phyloP scores from a whole-genome alignment of 2,797 vertebrate species.

The Pseudochromis fuscus region DNA sequence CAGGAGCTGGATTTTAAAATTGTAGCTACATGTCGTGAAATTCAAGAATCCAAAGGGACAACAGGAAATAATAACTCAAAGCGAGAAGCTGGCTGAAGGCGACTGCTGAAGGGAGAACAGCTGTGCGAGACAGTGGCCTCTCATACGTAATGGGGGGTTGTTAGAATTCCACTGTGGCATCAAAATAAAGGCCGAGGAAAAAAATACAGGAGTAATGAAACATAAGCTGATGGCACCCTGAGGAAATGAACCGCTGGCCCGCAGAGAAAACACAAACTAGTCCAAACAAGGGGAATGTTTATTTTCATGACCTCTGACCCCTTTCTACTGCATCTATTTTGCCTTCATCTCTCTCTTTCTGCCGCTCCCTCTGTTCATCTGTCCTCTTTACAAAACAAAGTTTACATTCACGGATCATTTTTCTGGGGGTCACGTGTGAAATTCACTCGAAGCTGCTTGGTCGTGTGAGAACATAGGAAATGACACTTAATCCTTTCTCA shows the following conservation, averaged over 20 bases:
- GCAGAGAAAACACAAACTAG: constrained; percentile 52
- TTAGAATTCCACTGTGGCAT: constrained; percentile 60
- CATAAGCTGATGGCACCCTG: constrained; percentile 53
- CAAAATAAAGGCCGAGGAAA: constrained; percentile 39
- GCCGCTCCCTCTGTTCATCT: constrained; percentile 16
- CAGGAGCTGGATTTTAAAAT: constrained; percentile 30
- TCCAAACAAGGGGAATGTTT: constrained; percentile 62
- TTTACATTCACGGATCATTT: constrained; percentile 20
- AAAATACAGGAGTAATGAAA: constrained; percentile 52
- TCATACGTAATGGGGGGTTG: constrained; percentile 45
- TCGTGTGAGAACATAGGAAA: constrained; percentile 10
- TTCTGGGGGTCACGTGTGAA: neutral
- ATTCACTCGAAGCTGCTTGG: constrained; percentile 8
- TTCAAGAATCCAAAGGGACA: constrained; percentile 44
- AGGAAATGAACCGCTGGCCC: constrained; percentile 55
- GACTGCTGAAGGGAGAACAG: constrained; percentile 62
- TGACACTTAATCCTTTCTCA: neutral
- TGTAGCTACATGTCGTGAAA: constrained; percentile 29
- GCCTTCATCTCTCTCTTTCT: constrained; percentile 21
- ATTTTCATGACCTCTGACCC: constrained; percentile 58
- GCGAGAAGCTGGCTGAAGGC: constrained; percentile 52
- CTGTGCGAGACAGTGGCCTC: constrained; percentile 56
- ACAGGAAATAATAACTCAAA: constrained; percentile 79
- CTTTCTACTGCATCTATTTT: constrained; percentile 29
- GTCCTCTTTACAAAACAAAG: constrained; percentile 23